Conservation (phyloP, 2,888 invertebrate species). For the Drosophila helvetica region DNA sequence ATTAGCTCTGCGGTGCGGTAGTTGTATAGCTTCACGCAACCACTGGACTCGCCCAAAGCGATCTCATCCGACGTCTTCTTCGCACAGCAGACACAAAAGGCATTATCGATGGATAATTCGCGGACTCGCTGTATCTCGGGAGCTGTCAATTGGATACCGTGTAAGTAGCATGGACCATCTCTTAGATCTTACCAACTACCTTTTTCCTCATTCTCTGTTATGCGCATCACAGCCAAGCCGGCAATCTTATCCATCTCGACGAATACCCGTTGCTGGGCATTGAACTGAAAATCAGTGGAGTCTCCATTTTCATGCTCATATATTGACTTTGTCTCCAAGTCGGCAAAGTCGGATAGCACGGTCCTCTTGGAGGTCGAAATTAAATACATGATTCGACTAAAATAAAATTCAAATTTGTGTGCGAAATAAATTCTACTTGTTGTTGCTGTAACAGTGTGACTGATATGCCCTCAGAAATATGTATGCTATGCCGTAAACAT, state of each 20-base stretch:
- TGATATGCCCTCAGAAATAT: too few relatives aligned
- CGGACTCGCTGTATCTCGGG: too few relatives aligned
- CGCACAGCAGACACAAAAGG: slow-evolving; percentile 80
- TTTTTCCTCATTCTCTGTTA: too few relatives aligned
- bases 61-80: slow-evolving; percentile 80
- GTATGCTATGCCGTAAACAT: too few relatives aligned
- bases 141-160: too few relatives aligned
- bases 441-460: slow-evolving; percentile 5
- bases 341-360: slow-evolving; percentile 78
- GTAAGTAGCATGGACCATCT: too few relatives aligned
- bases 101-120: too few relatives aligned
- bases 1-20: too few relatives aligned
- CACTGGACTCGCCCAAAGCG: too few relatives aligned
- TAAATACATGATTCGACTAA: slow-evolving; percentile 78
- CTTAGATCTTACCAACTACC: too few relatives aligned
- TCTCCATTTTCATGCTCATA: slow-evolving; percentile 79
- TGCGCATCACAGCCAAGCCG: slow-evolving; percentile 80
- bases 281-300: slow-evolving; percentile 82
- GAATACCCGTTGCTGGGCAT: slow-evolving; percentile 75
- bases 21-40: too few relatives aligned
- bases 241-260: slow-evolving; percentile 81
- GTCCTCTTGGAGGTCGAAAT: slow-evolving; percentile 81
- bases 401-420: slow-evolving; percentile 23
- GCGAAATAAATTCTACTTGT: background rate
- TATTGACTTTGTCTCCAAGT: slow-evolving; percentile 78